phyloP scores from a whole-genome alignment of 2,113 vertebrate species.

The Pionites leucogaster region DNA sequence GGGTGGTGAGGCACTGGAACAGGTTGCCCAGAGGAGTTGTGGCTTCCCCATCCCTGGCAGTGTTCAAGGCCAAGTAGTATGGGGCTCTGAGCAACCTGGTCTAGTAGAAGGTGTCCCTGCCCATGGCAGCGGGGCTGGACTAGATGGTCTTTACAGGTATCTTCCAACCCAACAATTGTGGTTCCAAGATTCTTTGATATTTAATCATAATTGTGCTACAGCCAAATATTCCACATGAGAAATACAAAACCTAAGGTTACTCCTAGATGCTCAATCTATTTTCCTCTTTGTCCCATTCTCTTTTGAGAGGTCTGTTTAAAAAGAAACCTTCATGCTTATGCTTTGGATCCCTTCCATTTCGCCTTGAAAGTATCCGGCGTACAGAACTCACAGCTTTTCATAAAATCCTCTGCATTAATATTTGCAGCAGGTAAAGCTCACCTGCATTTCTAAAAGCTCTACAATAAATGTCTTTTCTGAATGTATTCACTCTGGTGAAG shows the following conservation, averaged over 20 bases:
- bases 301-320: neutral
- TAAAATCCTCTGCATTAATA: neutral
- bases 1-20: neutral
- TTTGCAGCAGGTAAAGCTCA: neutral
- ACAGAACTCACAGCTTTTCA: neutral
- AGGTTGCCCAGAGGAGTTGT: neutral
- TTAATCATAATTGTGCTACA: neutral
- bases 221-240: neutral
- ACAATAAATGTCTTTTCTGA: neutral
- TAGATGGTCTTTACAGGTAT: neutral
- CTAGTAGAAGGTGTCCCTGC: neutral
- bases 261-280: neutral
- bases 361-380: neutral
- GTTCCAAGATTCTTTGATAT: neutral
- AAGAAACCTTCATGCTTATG: neutral
- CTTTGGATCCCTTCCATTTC: neutral
- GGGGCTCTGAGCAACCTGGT: neutral
- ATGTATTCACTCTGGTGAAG: neutral
- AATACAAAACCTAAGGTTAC: neutral
- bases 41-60: neutral
- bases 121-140: neutral
- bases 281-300: neutral
- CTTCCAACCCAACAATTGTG: neutral
- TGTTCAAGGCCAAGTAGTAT: rapidly evolving
- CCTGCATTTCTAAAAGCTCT: neutral